These are phyloP conservation scores for Oligia strigilis DNA, from an alignment of 2,888 invertebrate species.

Conservation along the genomic window DNA sequence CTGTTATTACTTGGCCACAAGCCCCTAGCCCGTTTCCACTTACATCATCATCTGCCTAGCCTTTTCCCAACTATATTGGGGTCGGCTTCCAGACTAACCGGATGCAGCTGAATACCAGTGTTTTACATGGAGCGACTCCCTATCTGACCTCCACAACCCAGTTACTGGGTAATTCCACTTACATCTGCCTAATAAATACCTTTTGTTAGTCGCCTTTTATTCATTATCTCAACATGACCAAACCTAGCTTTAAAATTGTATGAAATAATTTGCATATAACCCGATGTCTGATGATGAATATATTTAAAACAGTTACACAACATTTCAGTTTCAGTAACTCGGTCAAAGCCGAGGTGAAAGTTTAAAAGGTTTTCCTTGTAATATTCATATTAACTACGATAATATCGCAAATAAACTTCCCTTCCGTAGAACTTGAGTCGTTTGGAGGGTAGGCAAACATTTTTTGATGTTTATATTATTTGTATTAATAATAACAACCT, in stretches of 20 bases:
- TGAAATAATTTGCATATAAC: conserved; percentile 25
- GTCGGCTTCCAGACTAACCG: too few relatives aligned
- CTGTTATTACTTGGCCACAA: too few relatives aligned
- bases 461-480: conserved; percentile 11
- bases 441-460: conserved; percentile 2
- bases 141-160: too few relatives aligned
- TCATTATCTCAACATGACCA: background rate
- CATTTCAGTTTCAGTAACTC: conserved; percentile 27
- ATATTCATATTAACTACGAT: conserved; percentile 23
- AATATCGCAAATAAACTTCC: conserved; percentile 29
- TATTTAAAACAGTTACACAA: conserved; percentile 23
- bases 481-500: background rate
- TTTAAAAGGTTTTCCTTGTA: conserved; percentile 51
- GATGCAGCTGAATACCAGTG: too few relatives aligned
- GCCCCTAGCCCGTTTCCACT: too few relatives aligned
- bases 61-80: too few relatives aligned
- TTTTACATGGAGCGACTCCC: too few relatives aligned
- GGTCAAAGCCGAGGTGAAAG: conserved; percentile 4
- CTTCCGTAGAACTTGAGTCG: conserved; percentile 4
- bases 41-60: too few relatives aligned
- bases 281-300: conserved; percentile 5
- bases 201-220: background rate
- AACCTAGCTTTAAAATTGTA: conserved; percentile 1
- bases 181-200: too few relatives aligned
- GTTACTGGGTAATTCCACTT: too few relatives aligned